Conservation (phyloP, 35 echinoderm and acorn worm species). For the Strongylocentrotus purpuratus region DNA sequence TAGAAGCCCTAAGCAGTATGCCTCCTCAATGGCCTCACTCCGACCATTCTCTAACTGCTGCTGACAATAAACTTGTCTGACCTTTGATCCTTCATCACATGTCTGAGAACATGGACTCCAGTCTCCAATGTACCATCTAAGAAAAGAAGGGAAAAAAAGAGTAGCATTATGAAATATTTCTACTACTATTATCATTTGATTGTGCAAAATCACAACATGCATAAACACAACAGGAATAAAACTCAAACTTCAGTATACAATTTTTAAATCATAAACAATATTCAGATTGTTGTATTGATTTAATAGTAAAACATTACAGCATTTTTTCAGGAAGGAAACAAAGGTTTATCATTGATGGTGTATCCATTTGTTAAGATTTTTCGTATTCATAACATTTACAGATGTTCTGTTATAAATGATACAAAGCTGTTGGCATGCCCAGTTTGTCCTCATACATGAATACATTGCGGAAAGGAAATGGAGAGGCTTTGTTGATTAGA, state of each 20-base stretch:
- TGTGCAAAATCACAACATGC: no score
- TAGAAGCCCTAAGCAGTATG: slow-evolving; percentile 45
- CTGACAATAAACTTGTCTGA: slow-evolving; percentile 76
- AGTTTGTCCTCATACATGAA: background rate
- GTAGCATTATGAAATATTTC: background rate
- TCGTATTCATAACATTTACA: no score
- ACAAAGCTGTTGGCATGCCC: no score
- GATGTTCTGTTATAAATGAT: no score
- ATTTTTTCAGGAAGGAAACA: no score
- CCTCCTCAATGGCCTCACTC: slow-evolving; percentile 50
- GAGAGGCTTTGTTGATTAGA: background rate
- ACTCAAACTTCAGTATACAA: no score
- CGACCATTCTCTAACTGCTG: slow-evolving; percentile 44
- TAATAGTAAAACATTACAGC: no score
- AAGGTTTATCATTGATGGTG: no score
- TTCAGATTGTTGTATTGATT: no score
- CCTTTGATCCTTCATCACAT: slow-evolving; percentile 69
- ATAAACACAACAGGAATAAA: no score
- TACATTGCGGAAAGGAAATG: background rate
- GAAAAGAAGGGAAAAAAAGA: background rate
- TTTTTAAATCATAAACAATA: no score
- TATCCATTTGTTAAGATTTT: no score
- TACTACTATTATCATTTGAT: background rate
- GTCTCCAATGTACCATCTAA: slow-evolving; percentile 81
- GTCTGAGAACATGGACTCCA: slow-evolving; percentile 82